phyloP scores from a whole-genome alignment of 1,140 invertebrate species.

The Phymorhynchus buccinoides region DNA sequence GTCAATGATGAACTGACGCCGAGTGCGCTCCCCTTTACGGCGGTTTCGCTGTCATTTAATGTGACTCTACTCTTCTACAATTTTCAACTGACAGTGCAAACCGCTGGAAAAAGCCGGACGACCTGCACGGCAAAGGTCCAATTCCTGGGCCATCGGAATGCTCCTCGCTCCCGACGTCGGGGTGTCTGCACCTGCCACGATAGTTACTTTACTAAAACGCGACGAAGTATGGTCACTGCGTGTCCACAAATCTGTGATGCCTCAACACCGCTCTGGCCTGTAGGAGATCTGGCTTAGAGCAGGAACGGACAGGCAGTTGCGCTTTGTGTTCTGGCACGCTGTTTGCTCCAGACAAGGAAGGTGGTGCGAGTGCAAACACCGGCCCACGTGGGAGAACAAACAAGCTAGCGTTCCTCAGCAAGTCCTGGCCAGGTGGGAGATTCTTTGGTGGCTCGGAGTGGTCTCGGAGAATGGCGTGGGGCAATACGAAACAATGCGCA shows the following conservation, averaged over 20 bases:
- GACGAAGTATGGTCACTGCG: too few relatives aligned
- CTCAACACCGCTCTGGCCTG: too few relatives aligned
- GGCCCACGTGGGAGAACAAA: conserved; percentile 11
- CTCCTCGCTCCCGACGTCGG: conserved; percentile 22
- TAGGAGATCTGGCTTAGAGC: too few relatives aligned
- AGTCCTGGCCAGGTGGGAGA: background rate
- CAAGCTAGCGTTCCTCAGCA: background rate
- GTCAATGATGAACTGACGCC: conserved; percentile 37
- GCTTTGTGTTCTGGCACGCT: too few relatives aligned
- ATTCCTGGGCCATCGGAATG: conserved; percentile 39
- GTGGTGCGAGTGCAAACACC: conserved; percentile 36
- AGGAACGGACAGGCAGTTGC: too few relatives aligned
- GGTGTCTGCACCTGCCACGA: conserved; percentile 25
- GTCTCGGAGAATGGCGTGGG: conserved; percentile 30
- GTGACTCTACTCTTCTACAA: conserved; percentile 26
- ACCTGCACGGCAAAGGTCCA: conserved; percentile 40
- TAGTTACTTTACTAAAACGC: too few relatives aligned
- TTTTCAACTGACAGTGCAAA: conserved; percentile 35
- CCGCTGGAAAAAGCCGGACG: conserved; percentile 36
- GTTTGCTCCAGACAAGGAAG: conserved; percentile 30
- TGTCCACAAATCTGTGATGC: too few relatives aligned
- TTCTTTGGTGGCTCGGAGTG: conserved; percentile 11
- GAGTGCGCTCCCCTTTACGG: conserved; percentile 36
- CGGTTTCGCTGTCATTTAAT: too few relatives aligned
- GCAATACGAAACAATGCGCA: too few relatives aligned